A percentile compares a stretch with the other conserved stretches of the same genome.
These are phyloP conservation scores for Ylistrum balloti DNA, from an alignment of 1,140 invertebrate genomes.

Conservation along the genomic window DNA sequence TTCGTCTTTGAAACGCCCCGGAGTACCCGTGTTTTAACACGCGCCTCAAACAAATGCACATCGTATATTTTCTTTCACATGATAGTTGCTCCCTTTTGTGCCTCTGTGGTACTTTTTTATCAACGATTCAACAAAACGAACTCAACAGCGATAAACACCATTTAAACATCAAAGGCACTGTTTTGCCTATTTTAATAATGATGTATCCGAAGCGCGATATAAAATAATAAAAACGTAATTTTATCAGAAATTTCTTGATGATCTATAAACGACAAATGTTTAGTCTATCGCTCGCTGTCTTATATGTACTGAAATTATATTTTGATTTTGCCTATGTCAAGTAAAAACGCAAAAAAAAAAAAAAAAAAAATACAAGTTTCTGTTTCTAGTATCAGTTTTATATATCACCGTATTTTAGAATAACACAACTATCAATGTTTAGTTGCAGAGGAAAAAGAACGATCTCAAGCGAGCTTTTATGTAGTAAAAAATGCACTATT, in stretches of 20 bases:
- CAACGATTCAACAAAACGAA: neutral
- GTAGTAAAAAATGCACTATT: too few species aligned
- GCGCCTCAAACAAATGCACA: neutral
- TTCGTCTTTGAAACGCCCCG: neutral
- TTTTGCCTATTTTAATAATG: slow-evolving; percentile 16
- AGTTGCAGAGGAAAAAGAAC: too few species aligned
- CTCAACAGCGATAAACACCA: neutral
- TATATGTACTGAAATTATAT: neutral
- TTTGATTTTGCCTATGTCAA: too few species aligned
- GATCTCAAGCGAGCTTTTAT: too few species aligned
- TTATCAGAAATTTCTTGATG: slow-evolving; percentile 6
- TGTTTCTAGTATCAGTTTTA: too few species aligned
- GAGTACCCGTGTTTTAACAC: neutral
- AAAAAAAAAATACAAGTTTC: too few species aligned
- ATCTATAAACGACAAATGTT: neutral
- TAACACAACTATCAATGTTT: too few species aligned
- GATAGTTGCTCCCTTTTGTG: neutral
- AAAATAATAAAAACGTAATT: neutral
- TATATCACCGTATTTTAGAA: too few species aligned
- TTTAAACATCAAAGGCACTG: slow-evolving; percentile 1
- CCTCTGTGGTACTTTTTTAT: neutral
- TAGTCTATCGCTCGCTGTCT: neutral
- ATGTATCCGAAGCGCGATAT: neutral
- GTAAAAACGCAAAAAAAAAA: too few species aligned
- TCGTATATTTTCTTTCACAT: neutral